Percentiles rank a stretch among this genome's conserved stretches.
These are phyloP conservation scores for Spheniscus humboldti DNA, from an alignment of 2,797 vertebrate genomes.

Conservation along the genomic window DNA sequence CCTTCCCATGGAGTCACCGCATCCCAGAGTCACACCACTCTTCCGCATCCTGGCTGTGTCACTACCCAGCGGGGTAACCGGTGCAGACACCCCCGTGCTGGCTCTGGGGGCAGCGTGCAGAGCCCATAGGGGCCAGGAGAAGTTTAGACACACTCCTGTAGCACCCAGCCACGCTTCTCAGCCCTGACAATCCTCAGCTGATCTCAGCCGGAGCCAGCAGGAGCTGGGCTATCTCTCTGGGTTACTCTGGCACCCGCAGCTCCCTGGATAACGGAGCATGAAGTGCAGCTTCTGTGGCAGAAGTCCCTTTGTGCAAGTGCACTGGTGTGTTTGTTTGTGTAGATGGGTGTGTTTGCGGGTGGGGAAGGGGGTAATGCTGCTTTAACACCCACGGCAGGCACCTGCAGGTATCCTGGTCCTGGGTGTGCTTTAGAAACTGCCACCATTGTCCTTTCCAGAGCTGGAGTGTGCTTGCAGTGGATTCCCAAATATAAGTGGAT, in stretches of 20 bases:
- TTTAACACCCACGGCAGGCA: not conserved
- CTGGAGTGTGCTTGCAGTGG: not conserved
- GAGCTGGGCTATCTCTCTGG: not conserved
- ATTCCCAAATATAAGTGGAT: not conserved
- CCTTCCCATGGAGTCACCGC: not conserved
- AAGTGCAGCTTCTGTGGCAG: not conserved
- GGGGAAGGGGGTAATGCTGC: not conserved
- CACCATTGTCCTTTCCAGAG: not conserved
- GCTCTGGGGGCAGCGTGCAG: not conserved
- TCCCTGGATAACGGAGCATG: constrained; percentile 47
- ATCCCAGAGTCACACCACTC: not conserved
- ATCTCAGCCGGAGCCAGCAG: not conserved
- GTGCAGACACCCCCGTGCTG: not conserved
- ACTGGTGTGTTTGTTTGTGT: constrained; percentile 50
- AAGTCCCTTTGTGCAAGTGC: constrained; percentile 56
- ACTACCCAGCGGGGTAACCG: fast-evolving
- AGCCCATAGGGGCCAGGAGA: not conserved
- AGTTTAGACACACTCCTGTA: not conserved
- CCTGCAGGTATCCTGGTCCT: not conserved
- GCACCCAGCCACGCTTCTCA: not conserved
- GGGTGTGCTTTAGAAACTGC: not conserved
- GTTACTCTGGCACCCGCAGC: not conserved
- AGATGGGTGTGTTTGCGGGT: constrained; percentile 9
- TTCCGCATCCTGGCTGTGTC: not conserved
- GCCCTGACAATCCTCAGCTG: not conserved